Conservation (phyloP, 2,797 vertebrate genomes). For the Smutsia gigantea region DNA sequence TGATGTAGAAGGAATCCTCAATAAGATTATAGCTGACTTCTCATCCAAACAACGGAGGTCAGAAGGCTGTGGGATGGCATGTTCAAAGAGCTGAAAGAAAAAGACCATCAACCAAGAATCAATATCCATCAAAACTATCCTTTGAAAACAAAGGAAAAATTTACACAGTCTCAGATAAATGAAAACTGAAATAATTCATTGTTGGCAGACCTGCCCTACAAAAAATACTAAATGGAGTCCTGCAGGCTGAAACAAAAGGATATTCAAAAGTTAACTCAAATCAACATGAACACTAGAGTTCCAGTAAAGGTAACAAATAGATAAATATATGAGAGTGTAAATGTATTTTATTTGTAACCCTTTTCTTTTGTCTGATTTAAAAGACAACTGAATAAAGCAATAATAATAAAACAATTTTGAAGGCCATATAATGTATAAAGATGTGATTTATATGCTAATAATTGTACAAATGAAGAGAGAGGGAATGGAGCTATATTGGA, state of each 20-base stretch:
- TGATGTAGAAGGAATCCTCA: background rate
- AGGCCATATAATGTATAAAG: background rate
- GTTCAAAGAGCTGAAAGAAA: background rate
- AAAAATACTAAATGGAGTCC: background rate
- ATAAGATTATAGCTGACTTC: background rate
- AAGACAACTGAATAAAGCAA: background rate
- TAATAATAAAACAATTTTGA: background rate
- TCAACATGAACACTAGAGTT: background rate
- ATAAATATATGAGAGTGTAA: background rate
- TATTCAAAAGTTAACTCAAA: background rate
- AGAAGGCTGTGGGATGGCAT: fast-evolving
- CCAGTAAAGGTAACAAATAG: background rate
- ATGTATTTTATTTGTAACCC: background rate
- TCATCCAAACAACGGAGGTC: background rate
- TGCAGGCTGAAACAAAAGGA: background rate
- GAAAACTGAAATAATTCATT: background rate
- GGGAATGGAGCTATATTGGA: background rate
- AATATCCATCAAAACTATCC: background rate
- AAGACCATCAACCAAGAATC: background rate
- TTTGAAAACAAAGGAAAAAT: background rate
- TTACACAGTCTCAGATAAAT: background rate
- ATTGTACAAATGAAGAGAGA: background rate
- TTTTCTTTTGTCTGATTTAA: background rate
- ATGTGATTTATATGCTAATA: background rate
- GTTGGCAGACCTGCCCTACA: background rate